These are phyloP conservation scores for Heterochromis multidens DNA, from an alignment of 2,113 vertebrate species.

Conservation along the genomic window DNA sequence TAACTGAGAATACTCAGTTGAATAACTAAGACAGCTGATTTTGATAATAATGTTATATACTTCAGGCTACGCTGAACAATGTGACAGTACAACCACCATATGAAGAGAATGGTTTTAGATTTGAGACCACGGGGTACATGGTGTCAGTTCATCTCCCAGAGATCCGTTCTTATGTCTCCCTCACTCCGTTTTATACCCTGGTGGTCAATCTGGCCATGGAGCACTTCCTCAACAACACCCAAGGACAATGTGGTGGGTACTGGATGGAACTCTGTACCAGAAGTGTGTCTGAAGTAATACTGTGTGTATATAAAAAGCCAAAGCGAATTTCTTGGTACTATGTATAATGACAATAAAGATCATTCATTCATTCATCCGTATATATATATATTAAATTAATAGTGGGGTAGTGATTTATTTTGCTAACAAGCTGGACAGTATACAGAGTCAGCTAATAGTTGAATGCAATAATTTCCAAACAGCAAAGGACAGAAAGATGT, in stretches of 20 bases:
- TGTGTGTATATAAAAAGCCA: no score
- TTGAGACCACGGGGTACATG: slow-evolving; percentile 47
- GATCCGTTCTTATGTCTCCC: slow-evolving; percentile 63
- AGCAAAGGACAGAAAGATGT: no score
- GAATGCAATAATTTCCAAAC: no score
- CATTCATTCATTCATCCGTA: no score
- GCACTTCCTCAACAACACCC: slow-evolving; percentile 69
- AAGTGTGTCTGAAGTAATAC: not conserved
- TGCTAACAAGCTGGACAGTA: no score
- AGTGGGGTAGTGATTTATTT: no score
- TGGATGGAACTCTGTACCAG: not conserved
- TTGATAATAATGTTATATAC: not conserved
- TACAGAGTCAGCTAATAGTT: no score
- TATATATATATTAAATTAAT: no score
- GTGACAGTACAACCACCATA: slow-evolving; percentile 50
- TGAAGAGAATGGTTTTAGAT: slow-evolving; percentile 49
- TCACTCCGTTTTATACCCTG: slow-evolving; percentile 32
- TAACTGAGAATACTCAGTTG: no score
- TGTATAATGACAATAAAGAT: no score
- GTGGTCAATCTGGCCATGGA: slow-evolving; percentile 66
- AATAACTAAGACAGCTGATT: not conserved
- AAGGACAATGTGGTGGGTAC: slow-evolving; percentile 76
- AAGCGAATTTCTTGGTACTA: no score
- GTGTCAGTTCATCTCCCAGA: slow-evolving; percentile 58
- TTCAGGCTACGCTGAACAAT: slow-evolving; percentile 64